Percentiles rank a stretch among this genome's conserved stretches.
Conservation (phyloP, 2,797 vertebrate species). For the Mycteria americana region DNA sequence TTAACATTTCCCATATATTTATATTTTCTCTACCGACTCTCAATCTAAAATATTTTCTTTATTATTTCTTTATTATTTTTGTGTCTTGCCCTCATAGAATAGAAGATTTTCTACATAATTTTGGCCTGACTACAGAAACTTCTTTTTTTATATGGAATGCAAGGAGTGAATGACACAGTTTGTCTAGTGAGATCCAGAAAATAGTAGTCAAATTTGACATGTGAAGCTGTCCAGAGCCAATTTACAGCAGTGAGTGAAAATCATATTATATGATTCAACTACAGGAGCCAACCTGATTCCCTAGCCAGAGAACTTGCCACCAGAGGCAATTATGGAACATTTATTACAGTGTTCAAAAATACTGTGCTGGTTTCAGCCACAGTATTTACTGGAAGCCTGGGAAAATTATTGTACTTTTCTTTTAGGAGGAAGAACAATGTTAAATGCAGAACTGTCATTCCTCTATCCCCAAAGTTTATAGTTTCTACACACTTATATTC, state of each 20-base stretch:
- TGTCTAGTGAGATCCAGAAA: neutral
- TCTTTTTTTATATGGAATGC: neutral
- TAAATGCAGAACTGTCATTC: neutral
- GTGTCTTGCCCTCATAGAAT: neutral
- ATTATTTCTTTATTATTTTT: neutral
- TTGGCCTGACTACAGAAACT: neutral
- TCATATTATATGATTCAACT: constrained; percentile 4
- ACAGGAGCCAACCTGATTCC: constrained; percentile 21
- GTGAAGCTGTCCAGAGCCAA: constrained; percentile 35
- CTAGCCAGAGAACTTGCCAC: constrained; percentile 41
- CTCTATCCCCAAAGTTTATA: neutral
- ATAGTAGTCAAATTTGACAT: neutral
- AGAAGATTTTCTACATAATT: neutral
- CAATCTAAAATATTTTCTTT: neutral
- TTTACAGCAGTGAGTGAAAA: constrained; percentile 27
- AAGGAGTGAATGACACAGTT: neutral
- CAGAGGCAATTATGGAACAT: constrained; percentile 39
- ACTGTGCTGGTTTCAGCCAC: constrained; percentile 16
- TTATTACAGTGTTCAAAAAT: constrained; percentile 31
- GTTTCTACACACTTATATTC: neutral
- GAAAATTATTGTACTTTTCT: constrained; percentile 2
- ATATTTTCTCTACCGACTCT: neutral
- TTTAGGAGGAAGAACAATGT: neutral
- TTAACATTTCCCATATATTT: neutral
- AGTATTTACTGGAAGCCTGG: constrained; percentile 38